Conservation (phyloP, 2,113 vertebrate species). For the Pituophis catenifer region DNA sequence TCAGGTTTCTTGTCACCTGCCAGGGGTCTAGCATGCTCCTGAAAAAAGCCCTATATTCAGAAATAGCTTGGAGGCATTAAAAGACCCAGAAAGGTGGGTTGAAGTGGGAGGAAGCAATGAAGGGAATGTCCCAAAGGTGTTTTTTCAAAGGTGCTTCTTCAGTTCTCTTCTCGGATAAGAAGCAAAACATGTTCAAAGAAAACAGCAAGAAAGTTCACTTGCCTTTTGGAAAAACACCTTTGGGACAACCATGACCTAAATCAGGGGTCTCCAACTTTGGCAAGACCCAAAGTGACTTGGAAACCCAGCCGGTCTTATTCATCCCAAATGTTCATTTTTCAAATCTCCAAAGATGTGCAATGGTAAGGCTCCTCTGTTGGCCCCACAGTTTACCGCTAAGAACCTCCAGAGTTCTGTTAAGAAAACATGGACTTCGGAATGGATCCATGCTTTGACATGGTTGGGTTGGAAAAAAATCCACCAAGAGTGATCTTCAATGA, state of each 20-base stretch:
- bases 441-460: neutral
- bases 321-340: slow-evolving; percentile 92
- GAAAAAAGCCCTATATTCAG: neutral
- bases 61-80: neutral
- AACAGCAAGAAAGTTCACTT: neutral
- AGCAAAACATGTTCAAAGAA: neutral
- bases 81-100: neutral
- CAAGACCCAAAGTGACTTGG: slow-evolving; percentile 82
- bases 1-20: neutral
- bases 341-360: slow-evolving; percentile 81
- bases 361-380: slow-evolving; percentile 72
- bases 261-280: too few relatives aligned
- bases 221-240: neutral
- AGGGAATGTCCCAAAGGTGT: neutral
- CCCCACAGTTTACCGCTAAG: neutral
- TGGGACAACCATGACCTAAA: neutral
- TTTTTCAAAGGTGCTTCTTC: neutral
- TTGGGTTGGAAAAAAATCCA: neutral
- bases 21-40: neutral
- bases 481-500: neutral
- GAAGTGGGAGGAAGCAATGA: neutral
- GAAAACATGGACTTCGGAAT: neutral
- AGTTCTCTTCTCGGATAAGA: neutral
- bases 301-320: slow-evolving; percentile 92
- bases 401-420: neutral